Evolutionary conservation across 1,140 invertebrate genomes (phyloP).

Genomic region (Apis florea): DNA sequence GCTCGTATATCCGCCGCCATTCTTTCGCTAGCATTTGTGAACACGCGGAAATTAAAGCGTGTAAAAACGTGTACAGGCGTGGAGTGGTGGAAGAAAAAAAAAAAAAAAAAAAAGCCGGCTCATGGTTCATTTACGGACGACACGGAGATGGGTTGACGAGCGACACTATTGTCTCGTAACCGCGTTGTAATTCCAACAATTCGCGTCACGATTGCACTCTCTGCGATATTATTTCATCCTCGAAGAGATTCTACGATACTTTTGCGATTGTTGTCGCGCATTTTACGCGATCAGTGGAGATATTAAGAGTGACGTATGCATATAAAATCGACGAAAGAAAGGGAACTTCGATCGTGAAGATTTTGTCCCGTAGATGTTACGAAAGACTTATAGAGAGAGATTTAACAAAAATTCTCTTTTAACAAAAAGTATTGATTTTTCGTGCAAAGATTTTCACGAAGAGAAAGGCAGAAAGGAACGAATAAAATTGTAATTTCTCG

Average conservation of each 20-base stretch:
- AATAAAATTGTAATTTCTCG: no score
- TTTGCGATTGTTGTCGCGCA: background rate
- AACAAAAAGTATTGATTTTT: no score
- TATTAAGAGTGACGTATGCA: background rate
- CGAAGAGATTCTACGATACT: background rate
- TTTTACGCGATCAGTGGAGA: no score
- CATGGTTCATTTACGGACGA: slow-evolving; percentile 26
- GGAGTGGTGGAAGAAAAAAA: background rate
- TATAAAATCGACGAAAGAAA: no score
- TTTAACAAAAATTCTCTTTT: no score
- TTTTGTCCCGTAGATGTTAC: no score
- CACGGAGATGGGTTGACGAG: slow-evolving; percentile 11
- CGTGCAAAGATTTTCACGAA: no score
- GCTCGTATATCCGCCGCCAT: no score
- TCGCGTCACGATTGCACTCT: slow-evolving; percentile 16
- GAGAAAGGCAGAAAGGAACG: no score
- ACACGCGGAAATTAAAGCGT: slow-evolving; percentile 23
- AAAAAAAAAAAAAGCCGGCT: background rate
- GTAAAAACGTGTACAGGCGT: slow-evolving; percentile 21
- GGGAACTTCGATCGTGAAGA: no score
- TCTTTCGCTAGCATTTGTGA: background rate
- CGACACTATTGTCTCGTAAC: slow-evolving; percentile 12
- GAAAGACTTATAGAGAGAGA: no score
- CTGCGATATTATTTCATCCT: slow-evolving; percentile 1
- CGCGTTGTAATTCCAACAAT: slow-evolving; percentile 32